Evolutionary conservation across 2,888 invertebrate species (phyloP), one percentile per base, ranked within the genome.

Genomic region (Andrena bucephala): DNA sequence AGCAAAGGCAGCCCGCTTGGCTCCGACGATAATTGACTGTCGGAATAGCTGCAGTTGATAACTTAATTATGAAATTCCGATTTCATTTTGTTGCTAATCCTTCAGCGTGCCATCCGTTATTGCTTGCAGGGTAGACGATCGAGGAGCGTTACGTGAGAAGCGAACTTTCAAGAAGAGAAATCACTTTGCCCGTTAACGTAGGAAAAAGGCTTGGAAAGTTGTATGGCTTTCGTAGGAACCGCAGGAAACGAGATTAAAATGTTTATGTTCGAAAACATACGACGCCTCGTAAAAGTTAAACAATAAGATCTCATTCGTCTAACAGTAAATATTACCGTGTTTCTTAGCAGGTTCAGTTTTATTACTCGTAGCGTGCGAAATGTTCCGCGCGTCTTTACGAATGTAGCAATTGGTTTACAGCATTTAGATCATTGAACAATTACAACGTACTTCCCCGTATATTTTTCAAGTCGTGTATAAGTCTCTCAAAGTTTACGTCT

Each of bases 21-120:
- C 84, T 63, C 73, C 78, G 83, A 83, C 86, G 88, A 86, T 90
- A 90, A 90, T 90, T 90, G 88, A 85, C 86, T 81, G 87, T 88
- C 83, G 85, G 85, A 83, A 84, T 86, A 82, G 82, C 85, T 85
- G 85, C 81, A 85, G 85, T 84, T 89, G 85, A 86, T 90, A 87
- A 90, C 88, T 90, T 87, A 87, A 90, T 90, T 89, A 90, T 87
- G 81, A 87, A 87, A 88, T 85, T 86, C 78, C 85, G 74, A 81
- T 82, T 85, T 83, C 83, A 76, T 86, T 83, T 81, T 83, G 67
- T 77, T 76, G 77, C 76, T 76, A 81, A 75, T 85, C 75, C 73
- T 75, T 74, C 63, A 10, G 6, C 83, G 68, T 57, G 33, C 59
- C 29, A 24, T 33, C 8, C 24, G 42, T 60, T 54, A 33, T 50